phyloP scores from a whole-genome alignment of 2,797 vertebrate genomes.

The Halcyon leucocephala region DNA sequence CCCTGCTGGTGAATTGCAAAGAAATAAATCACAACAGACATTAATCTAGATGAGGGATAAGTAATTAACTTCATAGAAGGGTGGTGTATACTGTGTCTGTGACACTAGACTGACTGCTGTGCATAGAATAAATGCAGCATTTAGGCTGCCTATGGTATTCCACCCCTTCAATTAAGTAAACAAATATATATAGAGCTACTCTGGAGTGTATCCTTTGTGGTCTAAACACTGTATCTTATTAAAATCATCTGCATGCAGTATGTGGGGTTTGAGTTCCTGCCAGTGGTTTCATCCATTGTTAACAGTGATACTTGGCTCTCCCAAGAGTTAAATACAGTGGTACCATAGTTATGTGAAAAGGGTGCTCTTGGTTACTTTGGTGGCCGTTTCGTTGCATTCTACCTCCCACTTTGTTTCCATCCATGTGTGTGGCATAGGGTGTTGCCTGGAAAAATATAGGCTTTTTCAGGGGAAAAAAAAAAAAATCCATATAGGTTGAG shows the following conservation, averaged over 20 bases:
- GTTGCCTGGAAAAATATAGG: slow-evolving; percentile 78
- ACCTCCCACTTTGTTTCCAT: slow-evolving; percentile 82
- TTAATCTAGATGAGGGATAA: slow-evolving; percentile 64
- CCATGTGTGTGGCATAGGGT: slow-evolving; percentile 80
- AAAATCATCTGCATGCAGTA: slow-evolving; percentile 71
- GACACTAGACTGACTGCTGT: slow-evolving; percentile 66
- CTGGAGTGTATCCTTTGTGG: slow-evolving; percentile 69
- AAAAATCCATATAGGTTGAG: slow-evolving; percentile 63
- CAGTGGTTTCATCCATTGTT: slow-evolving; percentile 81
- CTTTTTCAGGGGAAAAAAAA: slow-evolving; percentile 63
- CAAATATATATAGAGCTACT: slow-evolving; percentile 73
- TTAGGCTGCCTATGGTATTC: slow-evolving; percentile 69
- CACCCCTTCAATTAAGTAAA: slow-evolving; percentile 74
- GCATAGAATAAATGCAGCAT: slow-evolving; percentile 61
- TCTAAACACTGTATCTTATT: slow-evolving; percentile 70
- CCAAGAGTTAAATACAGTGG: slow-evolving; percentile 71
- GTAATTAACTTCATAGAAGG: slow-evolving; percentile 68
- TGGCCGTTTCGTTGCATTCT: slow-evolving; percentile 59
- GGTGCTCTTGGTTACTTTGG: slow-evolving; percentile 72
- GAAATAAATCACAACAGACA: slow-evolving; percentile 70
- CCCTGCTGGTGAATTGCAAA: slow-evolving; percentile 19
- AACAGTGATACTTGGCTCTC: slow-evolving; percentile 68
- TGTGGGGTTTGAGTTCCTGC: slow-evolving; percentile 71
- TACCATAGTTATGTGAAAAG: slow-evolving; percentile 58
- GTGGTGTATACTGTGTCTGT: slow-evolving; percentile 53